These are phyloP conservation scores for Hydraecia micacea DNA, from an alignment of 2,888 invertebrate species.

Conservation along the genomic window DNA sequence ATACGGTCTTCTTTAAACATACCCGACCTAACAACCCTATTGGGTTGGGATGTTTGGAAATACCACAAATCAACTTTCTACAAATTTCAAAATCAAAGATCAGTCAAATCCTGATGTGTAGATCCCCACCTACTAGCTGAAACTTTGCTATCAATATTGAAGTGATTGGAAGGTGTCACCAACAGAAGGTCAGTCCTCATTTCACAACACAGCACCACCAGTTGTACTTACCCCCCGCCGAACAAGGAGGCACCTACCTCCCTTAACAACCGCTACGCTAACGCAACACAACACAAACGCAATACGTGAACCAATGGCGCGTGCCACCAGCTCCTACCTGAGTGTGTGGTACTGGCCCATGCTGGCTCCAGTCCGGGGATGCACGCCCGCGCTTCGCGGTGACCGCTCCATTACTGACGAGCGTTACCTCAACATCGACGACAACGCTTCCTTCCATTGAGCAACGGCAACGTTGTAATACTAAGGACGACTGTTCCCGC, in stretches of 20 bases:
- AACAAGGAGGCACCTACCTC: constrained; percentile 39
- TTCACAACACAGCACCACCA: constrained; percentile 41
- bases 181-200: constrained; percentile 1
- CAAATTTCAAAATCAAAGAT: background rate
- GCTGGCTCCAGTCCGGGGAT: constrained; percentile 53
- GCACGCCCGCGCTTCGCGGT: constrained; percentile 63
- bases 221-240: constrained; percentile 43
- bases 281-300: constrained; percentile 58
- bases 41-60: background rate
- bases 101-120: background rate
- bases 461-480: constrained; percentile 70
- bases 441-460: constrained; percentile 76
- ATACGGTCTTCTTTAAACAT: background rate
- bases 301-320: constrained; percentile 48
- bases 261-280: constrained; percentile 40
- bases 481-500: constrained; percentile 54
- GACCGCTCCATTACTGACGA: constrained; percentile 61
- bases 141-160: background rate
- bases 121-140: background rate
- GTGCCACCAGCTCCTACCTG: constrained; percentile 62
- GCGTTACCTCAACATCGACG: constrained; percentile 54
- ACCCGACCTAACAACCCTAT: background rate
- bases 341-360: constrained; percentile 61
- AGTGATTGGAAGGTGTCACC: constrained; percentile 7
- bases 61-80: background rate